A percentile compares a stretch with the other conserved stretches of the same genome.
phyloP scores from a whole-genome alignment of 2,113 vertebrate genomes.

The Origma solitaria region DNA sequence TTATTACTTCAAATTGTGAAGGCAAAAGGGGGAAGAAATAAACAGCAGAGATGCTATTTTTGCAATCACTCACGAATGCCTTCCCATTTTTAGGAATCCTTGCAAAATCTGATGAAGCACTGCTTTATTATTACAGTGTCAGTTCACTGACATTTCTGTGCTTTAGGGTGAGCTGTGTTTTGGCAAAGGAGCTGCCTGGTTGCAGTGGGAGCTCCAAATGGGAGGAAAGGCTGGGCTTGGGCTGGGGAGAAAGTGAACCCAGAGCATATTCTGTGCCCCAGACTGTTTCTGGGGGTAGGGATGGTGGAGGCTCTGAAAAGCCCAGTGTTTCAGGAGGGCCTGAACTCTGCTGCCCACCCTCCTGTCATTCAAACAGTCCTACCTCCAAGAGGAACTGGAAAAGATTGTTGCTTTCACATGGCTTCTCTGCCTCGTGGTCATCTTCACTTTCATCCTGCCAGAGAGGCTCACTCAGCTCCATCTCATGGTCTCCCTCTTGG shows the following conservation, averaged over 20 bases:
- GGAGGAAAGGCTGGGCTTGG: background rate
- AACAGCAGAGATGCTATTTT: constrained; percentile 49
- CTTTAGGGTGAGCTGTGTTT: constrained; percentile 12
- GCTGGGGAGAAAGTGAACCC: background rate
- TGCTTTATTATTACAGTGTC: constrained; percentile 5
- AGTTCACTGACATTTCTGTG: constrained; percentile 19
- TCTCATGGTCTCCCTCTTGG: background rate
- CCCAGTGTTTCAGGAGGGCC: background rate
- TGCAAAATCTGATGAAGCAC: constrained; percentile 15
- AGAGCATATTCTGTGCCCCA: background rate
- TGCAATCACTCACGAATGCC: background rate
- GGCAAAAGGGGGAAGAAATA: background rate
- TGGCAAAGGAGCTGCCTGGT: background rate
- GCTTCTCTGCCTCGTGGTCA: constrained; percentile 15
- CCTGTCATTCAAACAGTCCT: background rate
- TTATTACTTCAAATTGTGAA: background rate
- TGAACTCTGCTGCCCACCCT: background rate
- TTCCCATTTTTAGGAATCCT: constrained; percentile 50
- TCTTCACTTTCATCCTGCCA: constrained; percentile 38
- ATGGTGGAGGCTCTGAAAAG: background rate
- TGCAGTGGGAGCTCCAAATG: background rate
- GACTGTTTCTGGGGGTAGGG: background rate
- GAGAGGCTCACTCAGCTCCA: constrained; percentile 34
- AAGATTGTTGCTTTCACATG: background rate
- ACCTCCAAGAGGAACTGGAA: constrained; percentile 70